Base-by-base conservation (phyloP, 1,140 invertebrate species). In the Tetramorium simillimum region DNA sequence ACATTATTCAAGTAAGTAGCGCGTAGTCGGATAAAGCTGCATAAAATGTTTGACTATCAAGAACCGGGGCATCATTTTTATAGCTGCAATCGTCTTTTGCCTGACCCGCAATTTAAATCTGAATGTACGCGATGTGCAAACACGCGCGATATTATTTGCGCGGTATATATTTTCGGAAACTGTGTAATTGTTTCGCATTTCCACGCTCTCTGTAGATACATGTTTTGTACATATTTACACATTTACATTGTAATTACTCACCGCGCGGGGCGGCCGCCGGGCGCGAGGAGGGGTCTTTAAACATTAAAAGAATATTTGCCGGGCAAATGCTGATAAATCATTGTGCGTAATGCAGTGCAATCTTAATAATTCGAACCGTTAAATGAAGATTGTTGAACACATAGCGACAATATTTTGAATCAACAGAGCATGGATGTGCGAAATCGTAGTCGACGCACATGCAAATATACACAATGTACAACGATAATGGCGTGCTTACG, bases 281-380 rank as follows among this genome's bases (percentile, higher is more conserved):
- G 37, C 10, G 12, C 14, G 63, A 21, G 63, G n/a, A 60, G 69
- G 80, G 69, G 80, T 75, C 80, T 84, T 84, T 84, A 84, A 84
- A 84, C 80, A 81, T 81, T 86, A 86, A 86, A 86, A 86, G 82
- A 86, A 82, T 86, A 80, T 86, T 86, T 86, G 53, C 85, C 51
- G 77, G 76, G 62, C 78, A 86, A 86, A 86, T 86, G 85, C 65
- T 81, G 76, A 81, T 86, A 86, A 82, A 86, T 80, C 85, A 86
- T 81, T 86, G 63, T 58, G 77, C 78, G 78, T 81, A 86, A 82
- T 86, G 63, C 77, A 56, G 76, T 37, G 63, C 76, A 82, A 86
- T 82, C 76, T 80, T 80, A 81, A 86, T 86, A 80, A 81, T 86
- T 81, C 65, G 49, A 49, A 86, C 78, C 65, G 77, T 69, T 86